Base-by-base conservation (phyloP, 2,113 vertebrate species). In the Perognathus longimembris region DNA sequence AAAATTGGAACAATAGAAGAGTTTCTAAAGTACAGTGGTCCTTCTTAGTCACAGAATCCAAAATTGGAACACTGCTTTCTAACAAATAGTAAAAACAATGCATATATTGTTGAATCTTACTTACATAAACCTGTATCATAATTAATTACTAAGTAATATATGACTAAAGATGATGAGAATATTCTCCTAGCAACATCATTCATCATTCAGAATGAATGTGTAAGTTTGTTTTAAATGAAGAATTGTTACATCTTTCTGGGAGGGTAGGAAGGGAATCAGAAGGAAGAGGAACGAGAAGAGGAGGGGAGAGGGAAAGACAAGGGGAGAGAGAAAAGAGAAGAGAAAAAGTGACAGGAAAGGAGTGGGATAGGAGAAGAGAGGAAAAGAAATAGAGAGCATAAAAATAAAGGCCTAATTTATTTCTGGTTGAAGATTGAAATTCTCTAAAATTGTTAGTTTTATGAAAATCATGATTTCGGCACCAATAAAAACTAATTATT, bases 181-280 rank as follows among this genome's bases (percentile, higher is more conserved):
- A 67, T 73, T 77, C 50, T 11, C 32, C 64, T 66, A 61, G 67
- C 36, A 90, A 45, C 34, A n/a, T 73, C 50, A 73, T 50, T 77
- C 26, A 50, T 61, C 40, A 84, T 34, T 66, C 20, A 73, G 9
- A 42, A 17, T 84, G 4, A 57, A 11, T 12, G 89, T 50, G 3
- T 74, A 11, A 93, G 84, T 75, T 64, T 77, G 42, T 84, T 93
- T 89, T 45, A 81, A 91, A 92, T 66, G 2, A 7, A 92, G 14
- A 45, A 11, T 66, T 3, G 7, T 84, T 57, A 54, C 1, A 70
- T 36, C 80, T 15, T 75, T 71, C 32, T 17, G 50, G 50, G n/a
- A n/a, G n/a, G n/a, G n/a, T n/a, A 54, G 50, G 15, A 54, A 4
- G 15, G 50, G 2, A 54, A 54, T 54, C 17, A 54, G 50, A 54